Evolutionary conservation across 1,140 invertebrate species (phyloP).

Genomic region (Trachymyrmex cornetzi): DNA sequence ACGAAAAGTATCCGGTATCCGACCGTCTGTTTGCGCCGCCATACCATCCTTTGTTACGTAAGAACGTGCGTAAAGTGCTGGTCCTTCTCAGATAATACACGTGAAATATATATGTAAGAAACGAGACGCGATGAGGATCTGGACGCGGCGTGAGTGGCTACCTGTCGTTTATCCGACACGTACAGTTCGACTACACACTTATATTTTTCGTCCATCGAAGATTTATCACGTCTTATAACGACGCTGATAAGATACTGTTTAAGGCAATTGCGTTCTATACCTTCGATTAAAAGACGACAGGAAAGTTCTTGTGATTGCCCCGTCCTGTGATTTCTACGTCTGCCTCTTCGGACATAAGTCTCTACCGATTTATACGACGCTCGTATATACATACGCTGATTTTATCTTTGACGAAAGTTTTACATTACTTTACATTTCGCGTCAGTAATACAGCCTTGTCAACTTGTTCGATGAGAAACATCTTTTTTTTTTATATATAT

Average conservation of each 20-base stretch:
- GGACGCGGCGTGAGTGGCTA: conserved; percentile 18
- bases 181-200: conserved; percentile 56
- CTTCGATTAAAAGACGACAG: conserved; percentile 58
- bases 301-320: conserved; percentile 61
- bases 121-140: background rate
- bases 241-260: conserved; percentile 75
- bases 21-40: conserved; percentile 76
- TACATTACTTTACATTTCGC: background rate
- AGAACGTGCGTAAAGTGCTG: background rate
- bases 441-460: background rate
- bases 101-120: background rate
- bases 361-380: background rate
- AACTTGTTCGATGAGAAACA: background rate
- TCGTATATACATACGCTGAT: background rate
- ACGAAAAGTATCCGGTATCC: conserved; percentile 80
- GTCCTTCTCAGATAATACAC: conserved; percentile 10
- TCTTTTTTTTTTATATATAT: background rate
- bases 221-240: conserved; percentile 71
- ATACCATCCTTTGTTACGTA: conserved; percentile 75
- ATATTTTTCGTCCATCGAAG: conserved; percentile 74
- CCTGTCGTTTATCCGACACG: conserved; percentile 73
- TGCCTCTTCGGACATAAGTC: background rate
- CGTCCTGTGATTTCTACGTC: background rate
- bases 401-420: background rate
- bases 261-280: conserved; percentile 59